Conservation (phyloP, 2,797 vertebrate species). For the Eutrigla gurnardus region DNA sequence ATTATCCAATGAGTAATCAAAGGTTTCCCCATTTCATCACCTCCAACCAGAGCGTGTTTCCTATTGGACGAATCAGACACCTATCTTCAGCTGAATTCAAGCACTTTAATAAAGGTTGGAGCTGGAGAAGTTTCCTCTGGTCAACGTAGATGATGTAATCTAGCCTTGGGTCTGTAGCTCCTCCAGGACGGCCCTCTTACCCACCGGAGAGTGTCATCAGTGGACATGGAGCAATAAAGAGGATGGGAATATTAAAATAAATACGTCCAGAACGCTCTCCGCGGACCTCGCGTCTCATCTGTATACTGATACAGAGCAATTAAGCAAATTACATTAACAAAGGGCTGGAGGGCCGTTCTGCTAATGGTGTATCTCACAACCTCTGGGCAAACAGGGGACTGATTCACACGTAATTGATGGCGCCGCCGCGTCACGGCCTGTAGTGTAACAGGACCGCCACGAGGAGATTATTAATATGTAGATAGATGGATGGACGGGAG, state of each 20-base stretch:
- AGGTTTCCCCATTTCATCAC: no score
- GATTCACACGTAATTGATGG: slow-evolving; percentile 73
- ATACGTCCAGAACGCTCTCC: slow-evolving; percentile 73
- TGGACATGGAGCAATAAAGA: slow-evolving; percentile 51
- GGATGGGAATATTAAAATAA: slow-evolving; percentile 75
- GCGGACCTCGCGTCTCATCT: slow-evolving; percentile 75
- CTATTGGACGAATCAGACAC: no score
- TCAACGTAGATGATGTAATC: no score
- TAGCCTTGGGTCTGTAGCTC: no score
- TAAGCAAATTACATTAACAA: slow-evolving; percentile 85
- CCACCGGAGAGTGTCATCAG: slow-evolving; percentile 13
- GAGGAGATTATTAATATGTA: no score
- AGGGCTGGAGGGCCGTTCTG: slow-evolving; percentile 77
- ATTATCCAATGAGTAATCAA: no score
- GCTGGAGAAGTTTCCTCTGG: no score
- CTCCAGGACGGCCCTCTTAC: not conserved
- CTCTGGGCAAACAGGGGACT: slow-evolving; percentile 78
- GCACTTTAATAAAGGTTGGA: no score
- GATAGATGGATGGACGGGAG: not conserved
- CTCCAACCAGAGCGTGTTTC: no score
- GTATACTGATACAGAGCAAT: slow-evolving; percentile 82
- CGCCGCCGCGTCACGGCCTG: slow-evolving; percentile 55
- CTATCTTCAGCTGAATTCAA: no score
- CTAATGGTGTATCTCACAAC: slow-evolving; percentile 80
- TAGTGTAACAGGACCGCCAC: slow-evolving; percentile 52